Conservation (phyloP, 2,113 vertebrate species). For the Sardina pilchardus region DNA sequence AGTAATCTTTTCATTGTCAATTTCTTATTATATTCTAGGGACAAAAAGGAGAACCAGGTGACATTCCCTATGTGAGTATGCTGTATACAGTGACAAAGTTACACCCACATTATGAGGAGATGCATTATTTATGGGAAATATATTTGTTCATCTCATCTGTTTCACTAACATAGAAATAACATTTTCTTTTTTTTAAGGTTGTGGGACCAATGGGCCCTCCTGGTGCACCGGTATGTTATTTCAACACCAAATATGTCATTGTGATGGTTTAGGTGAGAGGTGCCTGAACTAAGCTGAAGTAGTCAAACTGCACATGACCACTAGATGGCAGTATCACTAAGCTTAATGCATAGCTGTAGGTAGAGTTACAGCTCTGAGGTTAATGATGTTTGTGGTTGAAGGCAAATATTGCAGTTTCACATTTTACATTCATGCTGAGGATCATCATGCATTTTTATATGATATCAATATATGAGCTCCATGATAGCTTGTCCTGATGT, state of each 20-base stretch:
- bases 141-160: not conserved
- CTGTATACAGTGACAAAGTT: not conserved
- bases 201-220: conserved; percentile 45
- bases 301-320: not conserved
- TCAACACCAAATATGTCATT: not conserved
- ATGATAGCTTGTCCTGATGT: not conserved
- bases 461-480: not conserved
- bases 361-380: too few relatives aligned
- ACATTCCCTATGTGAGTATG: conserved; percentile 89
- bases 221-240: conserved; percentile 40
- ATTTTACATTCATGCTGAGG: not conserved
- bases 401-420: not conserved
- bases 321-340: conserved; percentile 29
- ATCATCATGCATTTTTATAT: not conserved
- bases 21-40: conserved; percentile 70
- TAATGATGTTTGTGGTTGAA: not conserved
- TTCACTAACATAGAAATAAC: not conserved
- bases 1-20: not conserved
- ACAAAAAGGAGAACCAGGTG: conserved; percentile 94
- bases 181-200: conserved; percentile 38
- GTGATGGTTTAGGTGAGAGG: not conserved
- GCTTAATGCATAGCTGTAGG: conserved; percentile 33
- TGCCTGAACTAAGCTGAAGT: not conserved
- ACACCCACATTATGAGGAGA: not conserved
- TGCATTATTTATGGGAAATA: not conserved